Base-by-base conservation (phyloP, 2,888 invertebrate species). In the Drosophila paramelanica region DNA sequence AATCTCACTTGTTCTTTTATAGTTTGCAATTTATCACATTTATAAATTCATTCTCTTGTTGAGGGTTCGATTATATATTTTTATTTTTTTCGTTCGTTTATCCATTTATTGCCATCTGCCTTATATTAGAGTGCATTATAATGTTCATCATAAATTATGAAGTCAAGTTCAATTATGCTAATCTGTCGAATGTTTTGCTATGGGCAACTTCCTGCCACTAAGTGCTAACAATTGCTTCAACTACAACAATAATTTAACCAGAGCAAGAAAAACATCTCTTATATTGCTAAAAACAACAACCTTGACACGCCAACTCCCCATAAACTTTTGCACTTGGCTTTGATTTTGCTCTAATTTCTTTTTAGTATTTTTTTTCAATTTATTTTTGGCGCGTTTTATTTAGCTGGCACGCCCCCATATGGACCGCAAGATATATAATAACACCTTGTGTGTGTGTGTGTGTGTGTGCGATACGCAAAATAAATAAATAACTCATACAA, bases 301-400 rank as follows among this genome's bases (percentile, higher is more conserved):
- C 82, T 85, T 88, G 67, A 74, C 88, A 74, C 61, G 81, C 65
- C 65, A 87, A 81, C 58, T 79, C 61, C 25, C 10, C 56, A 67
- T 71, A 65, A 64, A 70, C 53, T 55, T 67, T 73, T 59, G 57
- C 50, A 43, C 78, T 66, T 67, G 51, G 47, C 62, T 76, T 76
- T 55, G 58, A 58, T 47, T 69, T 57, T 8, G 20, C 14, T 69
- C 41, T 17, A 46, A 23, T 50, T 55, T 33, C 38, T 43, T 50
- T 49, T 45, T 27, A 41, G 38, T 25, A 45, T 46, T 20, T 52
- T 14, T 14, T 36, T 10, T 3, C 31, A 17, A 27, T 14, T 43
- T 27, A 36, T 53, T 47, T 55, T 23, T n/a, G 25, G 46, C 20
- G 51, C 14, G 23, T 43, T 17, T 33, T 13, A 56, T 46, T 56